These are phyloP conservation scores for Cranoglanis bouderius DNA, from an alignment of 2,113 vertebrate genomes.

Conservation along the genomic window DNA sequence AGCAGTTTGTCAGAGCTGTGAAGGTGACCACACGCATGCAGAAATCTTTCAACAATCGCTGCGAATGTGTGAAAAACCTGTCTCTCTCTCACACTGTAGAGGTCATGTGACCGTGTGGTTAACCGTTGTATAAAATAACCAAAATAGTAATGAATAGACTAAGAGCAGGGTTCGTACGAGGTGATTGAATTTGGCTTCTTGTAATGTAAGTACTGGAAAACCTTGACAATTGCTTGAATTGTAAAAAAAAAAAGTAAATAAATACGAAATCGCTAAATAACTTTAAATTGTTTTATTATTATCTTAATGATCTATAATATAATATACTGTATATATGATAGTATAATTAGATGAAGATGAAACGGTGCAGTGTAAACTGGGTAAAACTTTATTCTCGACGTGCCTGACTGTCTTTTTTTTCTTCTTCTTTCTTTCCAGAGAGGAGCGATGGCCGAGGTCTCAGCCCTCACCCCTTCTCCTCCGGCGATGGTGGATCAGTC, in stretches of 20 bases:
- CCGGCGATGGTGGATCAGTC: slow-evolving; percentile 64
- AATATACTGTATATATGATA: neutral
- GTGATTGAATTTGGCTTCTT: no score
- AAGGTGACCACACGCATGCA: neutral
- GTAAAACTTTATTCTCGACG: neutral
- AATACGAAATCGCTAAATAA: no score
- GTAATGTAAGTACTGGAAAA: no score
- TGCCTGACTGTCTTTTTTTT: neutral
- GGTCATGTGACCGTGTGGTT: neutral
- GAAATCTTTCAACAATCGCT: neutral
- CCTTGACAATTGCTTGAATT: no score
- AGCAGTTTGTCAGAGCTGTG: neutral
- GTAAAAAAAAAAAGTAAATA: no score
- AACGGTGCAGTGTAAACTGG: neutral
- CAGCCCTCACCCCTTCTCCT: slow-evolving; percentile 67
- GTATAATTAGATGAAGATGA: neutral
- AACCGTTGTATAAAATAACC: neutral
- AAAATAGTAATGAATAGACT: neutral
- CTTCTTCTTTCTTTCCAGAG: slow-evolving; percentile 35
- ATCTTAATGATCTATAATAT: no score
- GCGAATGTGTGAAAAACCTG: neutral
- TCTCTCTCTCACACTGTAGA: neutral
- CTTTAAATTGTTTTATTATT: no score
- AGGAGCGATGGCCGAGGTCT: slow-evolving; percentile 75
- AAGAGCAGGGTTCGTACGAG: no score